Evolutionary conservation across 2,888 invertebrate species (phyloP), one percentile per base, ranked within the genome.

Genomic region (Capitulum mitella): DNA sequence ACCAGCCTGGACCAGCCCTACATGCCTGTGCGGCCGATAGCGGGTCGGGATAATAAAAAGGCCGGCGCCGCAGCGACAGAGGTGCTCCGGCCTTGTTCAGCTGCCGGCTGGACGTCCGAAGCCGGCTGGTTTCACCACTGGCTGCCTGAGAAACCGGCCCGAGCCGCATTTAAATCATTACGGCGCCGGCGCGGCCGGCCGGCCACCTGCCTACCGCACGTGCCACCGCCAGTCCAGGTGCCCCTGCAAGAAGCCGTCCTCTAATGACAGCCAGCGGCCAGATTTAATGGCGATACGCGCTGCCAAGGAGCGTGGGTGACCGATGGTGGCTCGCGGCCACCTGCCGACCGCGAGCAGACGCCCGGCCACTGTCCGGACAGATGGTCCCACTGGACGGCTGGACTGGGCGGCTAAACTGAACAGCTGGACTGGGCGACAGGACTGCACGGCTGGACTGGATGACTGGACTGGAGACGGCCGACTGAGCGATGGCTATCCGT

Each of bases 161-260:
- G 37, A 6, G 12, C 16, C 37, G 70, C 37, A 70, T 70, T 70
- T 70, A 70, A 70, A 70, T 70, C 70, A 70, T 61, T 32, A 61
- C 14, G n/a, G 58, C 19, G 12, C 29, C 64, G 32, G 34, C 70
- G 37, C 5, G 34, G 70, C 14, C 70, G 37, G 8, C 37, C 5
- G 61, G n/a, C 37, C 70, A 70, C 70, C 37, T 70, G 70, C 70
- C 26, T 22, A 12, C 1, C 19, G 37, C 70, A 37, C 70, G 61
- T 61, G 70, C 70, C 70, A 37, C 37, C 37, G 34, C 37, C 64
- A 29, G 37, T 26, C 70, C 70, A 70, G 70, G 70, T 70, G 70
- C 70, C 37, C n/a, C 32, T 70, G 70, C 70, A 70, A 70, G 70
- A 26, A 70, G 37, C 70, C 37, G 22, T 3, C 70, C 58, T 3